Evolutionary conservation across 2,888 invertebrate genomes (phyloP), one percentile per base, ranked within the genome.

Genomic region (Agrotis segetum): DNA sequence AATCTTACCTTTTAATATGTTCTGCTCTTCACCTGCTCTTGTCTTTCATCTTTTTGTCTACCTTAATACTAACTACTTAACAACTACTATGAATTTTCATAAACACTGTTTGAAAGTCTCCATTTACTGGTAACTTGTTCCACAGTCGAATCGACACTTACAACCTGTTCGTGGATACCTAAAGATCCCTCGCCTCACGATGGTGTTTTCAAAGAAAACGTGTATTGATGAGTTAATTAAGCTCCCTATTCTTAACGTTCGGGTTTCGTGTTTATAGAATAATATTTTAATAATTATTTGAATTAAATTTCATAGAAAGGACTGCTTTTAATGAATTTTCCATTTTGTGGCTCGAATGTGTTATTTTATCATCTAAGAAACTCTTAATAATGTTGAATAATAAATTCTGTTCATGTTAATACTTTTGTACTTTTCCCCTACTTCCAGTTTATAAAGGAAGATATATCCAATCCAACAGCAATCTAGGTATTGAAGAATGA

Each of bases 201-300:
- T 88, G 88, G 86, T 87, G 85, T 88, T 90, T 88, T 90, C 89
- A 90, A 91, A 91, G 90, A 90, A 91, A 92, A 89, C 87, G 86
- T 90, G 89, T 93, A 94, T 93, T 91, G 92, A 92, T 91, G 91
- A 91, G 88, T 90, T 93, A 93, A 93, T 93, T 91, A 93, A 92
- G 85, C 85, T 73, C 50, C 73, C 60, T 69, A 72, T 81, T 81
- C 77, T 79, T 81, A 79, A 68, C 77, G 73, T 77, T 79, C 59
- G 62, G 66, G 72, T 81, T 79, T 77, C 59, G 62, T 68, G 77
- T 79, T 72, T 76, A 67, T 76, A 73, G 47, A 81, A 79, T 67
- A 72, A 77, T 60, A 77, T 72, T 81, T 72, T 66, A 72, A 50
- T 77, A 75, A 79, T 71, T 49, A 67, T 67, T 68, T 56, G 55